Conservation (phyloP, 2,797 vertebrate genomes). For the Danio tinwini region DNA sequence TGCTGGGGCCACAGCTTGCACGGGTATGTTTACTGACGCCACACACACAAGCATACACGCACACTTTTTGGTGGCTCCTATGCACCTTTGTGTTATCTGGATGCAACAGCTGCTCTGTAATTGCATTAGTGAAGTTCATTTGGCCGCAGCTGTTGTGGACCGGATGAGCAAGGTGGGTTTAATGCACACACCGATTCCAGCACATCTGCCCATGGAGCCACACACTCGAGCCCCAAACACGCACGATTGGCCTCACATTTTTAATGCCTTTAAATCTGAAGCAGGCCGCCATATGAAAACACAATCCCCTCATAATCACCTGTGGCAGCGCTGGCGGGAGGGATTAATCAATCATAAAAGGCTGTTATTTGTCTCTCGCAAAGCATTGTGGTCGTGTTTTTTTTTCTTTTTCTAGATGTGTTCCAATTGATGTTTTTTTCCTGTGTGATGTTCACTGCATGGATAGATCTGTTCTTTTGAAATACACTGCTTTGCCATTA, state of each 20-base stretch:
- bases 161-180: slow-evolving; percentile 38
- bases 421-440: neutral
- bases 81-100: slow-evolving; percentile 39
- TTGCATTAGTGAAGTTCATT: slow-evolving; percentile 42
- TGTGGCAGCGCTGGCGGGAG: slow-evolving; percentile 16
- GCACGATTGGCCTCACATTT: neutral
- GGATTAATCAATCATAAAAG: slow-evolving; percentile 43
- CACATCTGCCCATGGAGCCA: slow-evolving; percentile 29
- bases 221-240: neutral
- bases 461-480: too few species aligned
- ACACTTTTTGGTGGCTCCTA: neutral
- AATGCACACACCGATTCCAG: slow-evolving; percentile 26
- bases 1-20: slow-evolving; percentile 75
- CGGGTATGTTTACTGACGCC: slow-evolving; percentile 74
- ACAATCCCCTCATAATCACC: slow-evolving; percentile 31
- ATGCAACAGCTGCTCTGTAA: slow-evolving; percentile 48
- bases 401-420: slow-evolving; percentile 6
- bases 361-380: slow-evolving; percentile 2
- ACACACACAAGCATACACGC: slow-evolving; percentile 39
- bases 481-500: too few species aligned
- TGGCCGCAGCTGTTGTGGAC: slow-evolving; percentile 45
- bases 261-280: slow-evolving; percentile 35
- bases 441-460: neutral
- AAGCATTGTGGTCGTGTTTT: neutral
- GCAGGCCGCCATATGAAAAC: slow-evolving; percentile 30